These are phyloP conservation scores for Protodeltote pygarga DNA, from an alignment of 2,888 invertebrate species.

Conservation along the genomic window DNA sequence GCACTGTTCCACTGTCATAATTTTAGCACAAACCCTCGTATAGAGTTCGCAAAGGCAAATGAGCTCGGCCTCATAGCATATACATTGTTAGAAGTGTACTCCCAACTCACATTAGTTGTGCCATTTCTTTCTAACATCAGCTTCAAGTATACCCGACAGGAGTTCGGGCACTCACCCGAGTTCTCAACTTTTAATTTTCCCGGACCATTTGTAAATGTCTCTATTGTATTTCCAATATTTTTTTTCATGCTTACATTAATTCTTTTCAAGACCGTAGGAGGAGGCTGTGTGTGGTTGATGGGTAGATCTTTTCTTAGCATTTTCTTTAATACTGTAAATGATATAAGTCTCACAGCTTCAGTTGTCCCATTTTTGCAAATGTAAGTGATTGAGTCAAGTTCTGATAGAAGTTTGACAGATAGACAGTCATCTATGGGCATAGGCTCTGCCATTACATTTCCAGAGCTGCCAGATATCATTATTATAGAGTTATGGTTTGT, in stretches of 20 bases:
- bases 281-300: constrained; percentile 59
- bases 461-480: constrained; percentile 90
- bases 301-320: constrained; percentile 68
- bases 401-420: constrained; percentile 85
- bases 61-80: constrained; percentile 91
- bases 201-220: constrained; percentile 87
- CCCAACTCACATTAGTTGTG: constrained; percentile 86
- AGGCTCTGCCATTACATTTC: constrained; percentile 89
- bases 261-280: constrained; percentile 76
- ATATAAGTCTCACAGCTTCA: constrained; percentile 82
- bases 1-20: constrained; percentile 93
- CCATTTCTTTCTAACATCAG: constrained; percentile 86
- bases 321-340: constrained; percentile 69
- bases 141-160: constrained; percentile 88
- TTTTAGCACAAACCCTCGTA: constrained; percentile 92
- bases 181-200: constrained; percentile 90
- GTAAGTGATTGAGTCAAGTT: constrained; percentile 85
- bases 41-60: constrained; percentile 88
- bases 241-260: constrained; percentile 86
- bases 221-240: constrained; percentile 85
- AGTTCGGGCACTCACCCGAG: constrained; percentile 90
- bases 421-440: constrained; percentile 87
- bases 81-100: constrained; percentile 88
- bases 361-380: constrained; percentile 87
- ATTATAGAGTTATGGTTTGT: constrained; percentile 88